These are phyloP conservation scores for Drosophila limbata DNA, from an alignment of 2,888 invertebrate genomes.

Conservation along the genomic window DNA sequence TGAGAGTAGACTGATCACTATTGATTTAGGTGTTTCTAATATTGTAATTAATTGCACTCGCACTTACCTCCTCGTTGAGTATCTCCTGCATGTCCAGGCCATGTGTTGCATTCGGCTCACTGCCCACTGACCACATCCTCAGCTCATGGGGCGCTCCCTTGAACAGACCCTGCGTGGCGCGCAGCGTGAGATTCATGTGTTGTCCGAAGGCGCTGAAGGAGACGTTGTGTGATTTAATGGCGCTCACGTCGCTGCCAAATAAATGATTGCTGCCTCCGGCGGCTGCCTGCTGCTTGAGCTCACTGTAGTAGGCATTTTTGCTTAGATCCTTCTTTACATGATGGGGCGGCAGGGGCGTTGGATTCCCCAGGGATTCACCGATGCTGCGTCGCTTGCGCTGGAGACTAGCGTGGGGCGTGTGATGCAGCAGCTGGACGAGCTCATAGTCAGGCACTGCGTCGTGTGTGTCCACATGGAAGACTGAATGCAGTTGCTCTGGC, in stretches of 20 bases:
- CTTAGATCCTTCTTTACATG: constrained; percentile 86
- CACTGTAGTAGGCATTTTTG: constrained; percentile 85
- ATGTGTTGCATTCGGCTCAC: constrained; percentile 91
- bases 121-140: constrained; percentile 93
- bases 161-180: constrained; percentile 91
- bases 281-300: constrained; percentile 76
- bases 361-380: constrained; percentile 57
- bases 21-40: too few species aligned
- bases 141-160: constrained; percentile 87
- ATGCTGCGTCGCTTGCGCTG: constrained; percentile 82
- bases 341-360: constrained; percentile 58
- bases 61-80: constrained; percentile 86
- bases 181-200: constrained; percentile 90
- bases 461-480: constrained; percentile 91
- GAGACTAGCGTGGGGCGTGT: constrained; percentile 74
- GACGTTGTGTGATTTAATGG: constrained; percentile 87
- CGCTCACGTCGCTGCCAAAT: constrained; percentile 47
- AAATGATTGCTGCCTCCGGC: constrained; percentile 53
- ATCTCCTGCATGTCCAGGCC: constrained; percentile 92
- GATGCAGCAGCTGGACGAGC: constrained; percentile 91
- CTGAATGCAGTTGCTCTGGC: constrained; percentile 91
- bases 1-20: too few species aligned
- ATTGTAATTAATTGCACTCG: neutral
- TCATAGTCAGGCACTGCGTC: constrained; percentile 94
- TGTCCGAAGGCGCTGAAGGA: constrained; percentile 93